Evolutionary conservation across 2,113 vertebrate species (phyloP).

Genomic region (Varanus komodoensis): DNA sequence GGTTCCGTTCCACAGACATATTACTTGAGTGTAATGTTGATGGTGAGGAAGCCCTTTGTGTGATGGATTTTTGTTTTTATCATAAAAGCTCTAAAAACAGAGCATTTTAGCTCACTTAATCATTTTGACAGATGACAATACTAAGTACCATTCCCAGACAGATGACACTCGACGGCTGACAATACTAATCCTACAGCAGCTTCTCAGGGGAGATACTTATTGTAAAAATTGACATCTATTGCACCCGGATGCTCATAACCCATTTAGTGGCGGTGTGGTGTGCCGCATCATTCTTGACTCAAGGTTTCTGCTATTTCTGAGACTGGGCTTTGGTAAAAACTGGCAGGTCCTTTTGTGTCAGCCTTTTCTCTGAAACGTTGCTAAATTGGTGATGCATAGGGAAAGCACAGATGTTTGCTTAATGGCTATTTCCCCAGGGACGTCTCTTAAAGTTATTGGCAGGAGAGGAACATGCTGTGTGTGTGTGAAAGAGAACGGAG

Average conservation of each 20-base stretch:
- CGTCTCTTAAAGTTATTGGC: constrained; percentile 45
- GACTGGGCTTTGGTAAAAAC: constrained; percentile 23
- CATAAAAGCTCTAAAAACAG: constrained; percentile 53
- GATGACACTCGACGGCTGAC: constrained; percentile 66
- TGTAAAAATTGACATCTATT: constrained; percentile 61
- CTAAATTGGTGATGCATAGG: constrained; percentile 51
- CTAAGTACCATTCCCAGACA: constrained; percentile 44
- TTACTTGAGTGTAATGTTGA: constrained; percentile 37
- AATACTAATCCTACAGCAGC: constrained; percentile 61
- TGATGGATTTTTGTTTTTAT: constrained; percentile 53
- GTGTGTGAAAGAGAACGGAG: not conserved
- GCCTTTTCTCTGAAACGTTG: constrained; percentile 41
- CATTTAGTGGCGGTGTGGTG: constrained; percentile 49
- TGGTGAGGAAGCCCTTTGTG: constrained; percentile 34
- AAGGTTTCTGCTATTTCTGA: constrained; percentile 30
- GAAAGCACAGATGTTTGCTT: constrained; percentile 64
- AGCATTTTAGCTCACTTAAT: constrained; percentile 61
- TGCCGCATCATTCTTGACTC: constrained; percentile 44
- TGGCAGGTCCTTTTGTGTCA: constrained; percentile 45
- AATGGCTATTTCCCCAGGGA: constrained; percentile 51
- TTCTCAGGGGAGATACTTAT: constrained; percentile 62
- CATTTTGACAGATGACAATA: constrained; percentile 70
- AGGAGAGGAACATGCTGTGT: constrained; percentile 9
- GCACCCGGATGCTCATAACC: constrained; percentile 56
- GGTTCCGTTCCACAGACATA: constrained; percentile 26